Conservation (phyloP, 2,888 invertebrate genomes). For the Julus scanicus region DNA sequence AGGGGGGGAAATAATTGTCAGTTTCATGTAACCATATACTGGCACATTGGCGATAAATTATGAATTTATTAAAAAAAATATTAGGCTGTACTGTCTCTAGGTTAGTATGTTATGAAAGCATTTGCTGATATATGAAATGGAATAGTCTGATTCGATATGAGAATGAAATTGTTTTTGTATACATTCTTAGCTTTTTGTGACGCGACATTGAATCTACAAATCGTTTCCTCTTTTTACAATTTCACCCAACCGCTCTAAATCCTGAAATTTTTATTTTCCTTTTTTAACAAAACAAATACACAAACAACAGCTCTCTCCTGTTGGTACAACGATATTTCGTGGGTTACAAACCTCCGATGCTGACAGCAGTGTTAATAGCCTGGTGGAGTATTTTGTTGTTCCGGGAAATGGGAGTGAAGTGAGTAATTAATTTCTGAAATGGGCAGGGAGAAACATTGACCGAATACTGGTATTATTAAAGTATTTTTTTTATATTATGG, state of each 20-base stretch:
- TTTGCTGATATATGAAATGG: neutral
- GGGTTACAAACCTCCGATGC: constrained; percentile 82
- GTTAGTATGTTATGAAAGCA: constrained; percentile 29
- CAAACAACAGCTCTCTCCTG: constrained; percentile 86
- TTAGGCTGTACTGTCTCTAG: no score
- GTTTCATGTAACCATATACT: no score
- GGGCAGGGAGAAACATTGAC: neutral
- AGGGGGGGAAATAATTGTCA: no score
- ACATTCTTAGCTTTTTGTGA: neutral
- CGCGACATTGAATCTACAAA: neutral
- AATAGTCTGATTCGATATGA: neutral
- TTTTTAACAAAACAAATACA: neutral
- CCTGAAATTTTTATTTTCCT: neutral
- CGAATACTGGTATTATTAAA: neutral
- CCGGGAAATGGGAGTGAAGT: constrained; percentile 73
- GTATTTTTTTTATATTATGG: constrained; percentile 46
- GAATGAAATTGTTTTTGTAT: neutral
- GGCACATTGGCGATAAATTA: no score
- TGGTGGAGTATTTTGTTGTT: constrained; percentile 86
- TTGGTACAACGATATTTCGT: constrained; percentile 87
- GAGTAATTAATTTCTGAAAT: constrained; percentile 66
- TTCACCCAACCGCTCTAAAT: constrained; percentile 31
- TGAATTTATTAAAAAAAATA: no score
- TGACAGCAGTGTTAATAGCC: constrained; percentile 88
- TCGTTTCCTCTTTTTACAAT: constrained; percentile 35